Percentiles rank a stretch among this genome's conserved stretches.
Conservation (phyloP, 1,140 invertebrate genomes). For the Halyomorpha halys region DNA sequence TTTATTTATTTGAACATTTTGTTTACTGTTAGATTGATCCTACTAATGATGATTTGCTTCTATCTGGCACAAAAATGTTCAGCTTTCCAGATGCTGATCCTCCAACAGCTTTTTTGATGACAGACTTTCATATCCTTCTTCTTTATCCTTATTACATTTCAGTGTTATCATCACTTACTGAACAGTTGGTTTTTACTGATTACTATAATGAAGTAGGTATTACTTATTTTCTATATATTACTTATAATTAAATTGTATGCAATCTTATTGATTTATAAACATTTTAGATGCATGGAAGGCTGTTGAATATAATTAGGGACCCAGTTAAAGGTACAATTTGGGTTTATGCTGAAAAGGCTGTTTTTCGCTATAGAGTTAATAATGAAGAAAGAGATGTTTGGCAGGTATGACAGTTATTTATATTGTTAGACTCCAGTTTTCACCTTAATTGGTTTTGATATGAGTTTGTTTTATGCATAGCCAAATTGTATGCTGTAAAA, state of each 20-base stretch:
- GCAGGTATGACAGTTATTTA: conserved; percentile 42
- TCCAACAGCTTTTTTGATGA: conserved; percentile 60
- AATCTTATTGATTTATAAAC: conserved; percentile 28
- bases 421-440: neutral
- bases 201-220: conserved; percentile 52
- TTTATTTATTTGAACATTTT: too few species aligned
- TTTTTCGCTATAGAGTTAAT: conserved; percentile 77
- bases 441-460: too few species aligned
- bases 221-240: neutral
- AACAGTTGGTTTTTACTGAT: conserved; percentile 80
- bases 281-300: conserved; percentile 63
- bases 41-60: conserved; percentile 18
- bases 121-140: conserved; percentile 81
- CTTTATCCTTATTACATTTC: conserved; percentile 74
- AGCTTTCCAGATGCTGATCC: conserved; percentile 21
- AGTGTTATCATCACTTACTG: conserved; percentile 74
- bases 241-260: conserved; percentile 2
- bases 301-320: conserved; percentile 76
- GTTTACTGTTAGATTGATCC: conserved; percentile 19
- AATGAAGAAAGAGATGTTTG: conserved; percentile 81
- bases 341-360: conserved; percentile 68
- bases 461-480: too few species aligned
- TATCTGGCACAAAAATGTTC: conserved; percentile 24
- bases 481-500: too few species aligned
- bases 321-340: conserved; percentile 68